A percentile compares a stretch with the other conserved stretches of the same genome.
phyloP scores from a whole-genome alignment of 2,113 vertebrate species.

The Puffinus mauretanicus region DNA sequence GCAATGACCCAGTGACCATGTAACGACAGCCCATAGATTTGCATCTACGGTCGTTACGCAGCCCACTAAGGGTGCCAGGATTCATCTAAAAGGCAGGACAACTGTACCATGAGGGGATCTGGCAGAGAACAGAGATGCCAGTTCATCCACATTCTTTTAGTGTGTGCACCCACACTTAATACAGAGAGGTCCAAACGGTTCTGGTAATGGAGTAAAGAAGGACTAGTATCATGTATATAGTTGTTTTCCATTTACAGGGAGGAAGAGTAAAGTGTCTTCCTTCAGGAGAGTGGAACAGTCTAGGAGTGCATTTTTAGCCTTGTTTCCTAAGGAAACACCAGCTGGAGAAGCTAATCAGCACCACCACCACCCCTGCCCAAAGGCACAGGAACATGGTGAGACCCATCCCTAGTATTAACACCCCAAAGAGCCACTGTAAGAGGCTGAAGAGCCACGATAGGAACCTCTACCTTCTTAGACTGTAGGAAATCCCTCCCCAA shows the following conservation, averaged over 20 bases:
- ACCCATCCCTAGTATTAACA: neutral
- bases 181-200: neutral
- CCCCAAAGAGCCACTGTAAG: neutral
- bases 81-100: neutral
- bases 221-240: neutral
- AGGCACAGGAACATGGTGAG: neutral
- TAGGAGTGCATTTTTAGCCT: neutral
- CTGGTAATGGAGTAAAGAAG: neutral
- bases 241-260: neutral
- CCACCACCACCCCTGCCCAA: neutral
- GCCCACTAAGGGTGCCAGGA: neutral
- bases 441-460: neutral
- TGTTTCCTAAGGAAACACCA: neutral
- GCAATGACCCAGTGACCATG: neutral
- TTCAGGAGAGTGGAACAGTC: neutral
- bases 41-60: neutral
- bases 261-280: neutral
- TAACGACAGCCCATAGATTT: neutral
- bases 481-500: neutral
- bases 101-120: fast-evolving
- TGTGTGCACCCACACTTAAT: neutral
- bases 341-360: neutral
- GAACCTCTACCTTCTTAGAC: neutral
- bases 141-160: neutral
- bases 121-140: neutral